These are phyloP conservation scores for Myrmecophaga tridactyla DNA, from an alignment of 2,113 vertebrate genomes.

Conservation along the genomic window DNA sequence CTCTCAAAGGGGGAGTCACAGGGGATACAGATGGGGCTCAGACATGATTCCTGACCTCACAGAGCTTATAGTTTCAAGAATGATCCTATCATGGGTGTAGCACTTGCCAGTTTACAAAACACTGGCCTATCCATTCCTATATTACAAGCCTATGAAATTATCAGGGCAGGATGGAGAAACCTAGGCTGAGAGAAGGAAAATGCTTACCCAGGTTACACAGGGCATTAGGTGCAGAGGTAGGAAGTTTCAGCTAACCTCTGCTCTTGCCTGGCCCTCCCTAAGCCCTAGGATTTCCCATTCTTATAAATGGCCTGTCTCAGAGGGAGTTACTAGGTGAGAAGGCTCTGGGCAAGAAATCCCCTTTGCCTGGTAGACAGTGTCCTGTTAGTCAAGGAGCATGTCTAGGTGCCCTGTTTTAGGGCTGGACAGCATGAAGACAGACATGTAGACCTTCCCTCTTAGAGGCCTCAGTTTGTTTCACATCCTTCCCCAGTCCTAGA, in stretches of 20 bases:
- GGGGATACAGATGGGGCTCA: neutral
- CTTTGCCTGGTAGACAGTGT: neutral
- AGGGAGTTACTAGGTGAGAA: neutral
- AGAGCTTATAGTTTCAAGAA: neutral
- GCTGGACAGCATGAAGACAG: neutral
- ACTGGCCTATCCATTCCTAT: neutral
- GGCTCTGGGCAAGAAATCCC: neutral
- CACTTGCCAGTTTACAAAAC: neutral
- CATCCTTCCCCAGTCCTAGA: neutral
- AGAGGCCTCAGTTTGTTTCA: neutral
- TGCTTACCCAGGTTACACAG: neutral
- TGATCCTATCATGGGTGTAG: neutral
- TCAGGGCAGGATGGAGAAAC: conserved; percentile 13
- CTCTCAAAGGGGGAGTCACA: neutral
- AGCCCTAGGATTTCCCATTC: neutral
- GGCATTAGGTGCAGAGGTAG: neutral
- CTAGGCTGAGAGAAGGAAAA: neutral
- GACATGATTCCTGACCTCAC: neutral
- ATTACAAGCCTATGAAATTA: neutral
- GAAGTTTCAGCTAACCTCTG: neutral
- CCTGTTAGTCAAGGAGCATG: neutral
- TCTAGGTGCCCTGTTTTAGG: neutral
- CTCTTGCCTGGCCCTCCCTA: neutral
- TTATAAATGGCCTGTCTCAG: neutral
- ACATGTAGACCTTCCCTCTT: neutral